Conservation (phyloP, 2,888 invertebrate species). For the Agrypnus murinus region DNA sequence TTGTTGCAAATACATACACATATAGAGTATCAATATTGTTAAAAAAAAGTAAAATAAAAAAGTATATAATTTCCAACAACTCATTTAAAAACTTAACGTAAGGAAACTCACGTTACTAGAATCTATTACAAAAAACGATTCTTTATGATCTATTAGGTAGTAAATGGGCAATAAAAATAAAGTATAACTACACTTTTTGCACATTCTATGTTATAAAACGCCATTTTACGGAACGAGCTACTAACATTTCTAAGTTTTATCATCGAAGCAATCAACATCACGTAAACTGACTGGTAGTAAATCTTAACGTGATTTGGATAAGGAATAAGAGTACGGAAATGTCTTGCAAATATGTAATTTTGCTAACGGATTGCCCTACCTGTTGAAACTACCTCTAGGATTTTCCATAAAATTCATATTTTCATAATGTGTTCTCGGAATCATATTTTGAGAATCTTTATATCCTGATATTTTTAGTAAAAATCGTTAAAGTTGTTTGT, state of each 20-base stretch:
- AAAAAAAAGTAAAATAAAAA: too few species aligned
- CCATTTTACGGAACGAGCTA: conserved; percentile 35
- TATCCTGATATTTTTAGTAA: too few species aligned
- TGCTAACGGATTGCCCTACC: conserved; percentile 29
- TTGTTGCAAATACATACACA: too few species aligned
- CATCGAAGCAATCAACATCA: conserved; percentile 33
- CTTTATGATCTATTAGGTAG: conserved; percentile 13
- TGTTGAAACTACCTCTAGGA: not conserved
- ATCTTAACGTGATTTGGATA: conserved; percentile 32
- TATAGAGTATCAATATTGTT: too few species aligned
- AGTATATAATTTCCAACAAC: too few species aligned
- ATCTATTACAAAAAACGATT: too few species aligned
- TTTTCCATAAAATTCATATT: conserved; percentile 9
- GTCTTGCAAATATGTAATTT: conserved; percentile 24
- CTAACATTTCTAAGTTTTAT: conserved; percentile 24
- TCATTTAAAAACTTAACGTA: too few species aligned
- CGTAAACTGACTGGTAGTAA: conserved; percentile 31
- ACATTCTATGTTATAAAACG: conserved; percentile 31
- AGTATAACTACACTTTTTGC: conserved; percentile 28
- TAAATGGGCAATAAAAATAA: conserved; percentile 13
- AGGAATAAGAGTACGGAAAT: conserved; percentile 32
- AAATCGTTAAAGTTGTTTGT: too few species aligned
- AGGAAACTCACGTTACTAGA: too few species aligned
- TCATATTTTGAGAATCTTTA: too few species aligned
- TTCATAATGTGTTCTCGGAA: not conserved